Evolutionary conservation across 2,888 invertebrate genomes (phyloP).

Genomic region (Allophyes oxyacanthae): DNA sequence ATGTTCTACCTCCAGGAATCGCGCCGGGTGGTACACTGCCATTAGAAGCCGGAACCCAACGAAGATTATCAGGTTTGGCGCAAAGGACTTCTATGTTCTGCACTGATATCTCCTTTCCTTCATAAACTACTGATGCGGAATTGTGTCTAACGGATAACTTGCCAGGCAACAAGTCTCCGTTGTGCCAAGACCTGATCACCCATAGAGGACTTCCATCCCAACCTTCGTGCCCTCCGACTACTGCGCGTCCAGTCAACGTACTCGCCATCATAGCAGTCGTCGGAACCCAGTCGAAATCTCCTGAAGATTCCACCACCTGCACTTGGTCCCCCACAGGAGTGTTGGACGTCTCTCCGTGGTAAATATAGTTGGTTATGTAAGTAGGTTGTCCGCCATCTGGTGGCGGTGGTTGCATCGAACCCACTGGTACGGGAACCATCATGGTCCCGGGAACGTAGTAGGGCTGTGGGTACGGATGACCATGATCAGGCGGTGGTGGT

Average conservation of each 20-base stretch:
- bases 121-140: conserved; percentile 77
- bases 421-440: conserved; percentile 76
- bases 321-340: conserved; percentile 62
- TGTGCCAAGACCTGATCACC: conserved; percentile 84
- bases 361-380: conserved; percentile 83
- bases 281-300: conserved; percentile 83
- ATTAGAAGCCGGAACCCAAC: conserved; percentile 88
- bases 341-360: conserved; percentile 73
- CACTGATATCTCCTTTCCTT: conserved; percentile 80
- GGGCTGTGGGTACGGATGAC: conserved; percentile 66
- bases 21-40: conserved; percentile 88
- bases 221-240: conserved; percentile 84
- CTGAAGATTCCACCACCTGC: conserved; percentile 75
- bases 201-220: conserved; percentile 86
- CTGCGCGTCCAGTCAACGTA: conserved; percentile 76
- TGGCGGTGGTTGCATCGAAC: conserved; percentile 55
- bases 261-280: conserved; percentile 77
- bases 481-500: conserved; percentile 60
- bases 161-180: conserved; percentile 84
- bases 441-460: conserved; percentile 79
- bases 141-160: conserved; percentile 83
- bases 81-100: conserved; percentile 84
- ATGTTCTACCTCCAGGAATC: conserved; percentile 86
- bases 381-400: conserved; percentile 61
- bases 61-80: conserved; percentile 73